Evolutionary conservation across 92 coral and sea anemone genomes (phyloP).

Genomic region (Blastomussa wellsi): DNA sequence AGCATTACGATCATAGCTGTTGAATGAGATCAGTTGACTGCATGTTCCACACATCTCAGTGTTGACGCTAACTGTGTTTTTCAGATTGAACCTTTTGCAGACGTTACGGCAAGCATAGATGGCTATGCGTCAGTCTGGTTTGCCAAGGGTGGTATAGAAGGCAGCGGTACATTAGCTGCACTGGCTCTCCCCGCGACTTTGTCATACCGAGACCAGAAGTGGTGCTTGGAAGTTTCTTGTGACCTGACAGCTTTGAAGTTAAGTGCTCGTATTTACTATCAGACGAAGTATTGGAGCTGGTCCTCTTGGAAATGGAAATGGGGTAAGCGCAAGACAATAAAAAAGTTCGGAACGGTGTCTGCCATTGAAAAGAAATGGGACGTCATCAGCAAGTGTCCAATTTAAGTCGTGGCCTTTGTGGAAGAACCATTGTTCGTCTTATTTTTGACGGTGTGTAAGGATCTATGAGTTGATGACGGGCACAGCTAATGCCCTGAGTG

Average conservation of each 20-base stretch:
- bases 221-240: background rate
- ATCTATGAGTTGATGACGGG: too few relatives aligned
- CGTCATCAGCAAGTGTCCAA: background rate
- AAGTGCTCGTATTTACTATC: constrained; percentile 36
- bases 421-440: too few relatives aligned
- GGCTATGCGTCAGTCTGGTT: background rate
- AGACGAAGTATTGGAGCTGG: constrained; percentile 1
- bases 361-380: background rate
- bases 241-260: background rate
- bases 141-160: background rate
- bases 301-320: background rate
- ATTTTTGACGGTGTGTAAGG: too few relatives aligned
- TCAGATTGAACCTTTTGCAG: background rate
- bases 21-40: too few relatives aligned
- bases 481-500: too few relatives aligned
- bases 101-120: background rate
- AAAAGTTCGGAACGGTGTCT: background rate
- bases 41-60: too few relatives aligned
- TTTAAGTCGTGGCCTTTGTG: too few relatives aligned
- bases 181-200: background rate
- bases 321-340: background rate
- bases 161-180: background rate
- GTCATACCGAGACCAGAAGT: background rate
- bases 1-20: too few relatives aligned
- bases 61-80: background rate